These are phyloP conservation scores for Hirtodrosophila histrioides DNA, from an alignment of 2,888 invertebrate genomes.

Conservation along the genomic window DNA sequence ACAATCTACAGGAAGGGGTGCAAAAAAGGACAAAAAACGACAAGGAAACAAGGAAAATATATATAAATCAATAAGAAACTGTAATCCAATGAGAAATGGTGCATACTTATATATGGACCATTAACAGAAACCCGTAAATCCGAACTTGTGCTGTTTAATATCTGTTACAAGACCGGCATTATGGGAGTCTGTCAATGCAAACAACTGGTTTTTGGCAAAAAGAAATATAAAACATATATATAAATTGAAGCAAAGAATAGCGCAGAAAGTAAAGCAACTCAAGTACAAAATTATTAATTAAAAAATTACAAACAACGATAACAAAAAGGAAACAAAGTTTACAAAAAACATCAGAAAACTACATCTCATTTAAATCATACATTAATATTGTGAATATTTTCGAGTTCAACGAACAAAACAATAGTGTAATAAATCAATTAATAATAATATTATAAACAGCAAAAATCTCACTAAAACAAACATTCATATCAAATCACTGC, in stretches of 20 bases:
- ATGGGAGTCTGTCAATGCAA: slow-evolving; percentile 85
- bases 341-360: not conserved
- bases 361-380: not conserved
- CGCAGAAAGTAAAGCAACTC: not conserved
- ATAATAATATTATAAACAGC: no score
- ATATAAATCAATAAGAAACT: slow-evolving; percentile 23
- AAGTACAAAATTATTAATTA: not conserved
- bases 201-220: slow-evolving; percentile 81
- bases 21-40: no score
- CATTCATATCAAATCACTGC: no score
- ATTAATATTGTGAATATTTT: not conserved
- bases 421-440: no score
- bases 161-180: slow-evolving; percentile 85
- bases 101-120: slow-evolving; percentile 84
- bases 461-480: no score
- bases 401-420: no score
- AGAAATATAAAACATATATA: slow-evolving; percentile 12
- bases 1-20: no score
- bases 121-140: slow-evolving; percentile 85
- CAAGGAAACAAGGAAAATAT: not conserved
- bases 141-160: slow-evolving; percentile 85
- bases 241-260: not conserved
- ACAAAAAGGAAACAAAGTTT: not conserved
- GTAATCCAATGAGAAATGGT: slow-evolving; percentile 68
- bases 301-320: slow-evolving; percentile 1